Percentiles rank a stretch among this genome's conserved stretches.
phyloP scores from a whole-genome alignment of 1,140 invertebrate genomes.

The Onthophagus taurus region DNA sequence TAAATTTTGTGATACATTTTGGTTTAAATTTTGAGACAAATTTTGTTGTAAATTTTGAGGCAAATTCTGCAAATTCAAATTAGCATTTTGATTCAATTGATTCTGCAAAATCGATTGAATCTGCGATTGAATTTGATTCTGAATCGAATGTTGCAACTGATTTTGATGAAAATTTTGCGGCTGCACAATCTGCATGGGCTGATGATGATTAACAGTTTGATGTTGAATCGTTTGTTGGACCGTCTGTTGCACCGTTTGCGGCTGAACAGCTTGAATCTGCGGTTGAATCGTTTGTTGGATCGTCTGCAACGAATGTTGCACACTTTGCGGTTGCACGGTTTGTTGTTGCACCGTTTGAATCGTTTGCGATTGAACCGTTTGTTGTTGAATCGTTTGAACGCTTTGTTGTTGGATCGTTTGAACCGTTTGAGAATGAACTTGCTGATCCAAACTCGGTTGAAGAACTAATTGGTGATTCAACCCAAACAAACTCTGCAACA shows the following conservation, averaged over 20 bases:
- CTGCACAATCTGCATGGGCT: constrained; percentile 34
- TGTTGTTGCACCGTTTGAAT: constrained; percentile 37
- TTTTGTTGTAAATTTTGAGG: constrained; percentile 26
- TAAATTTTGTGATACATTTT: constrained; percentile 30
- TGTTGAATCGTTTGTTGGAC: constrained; percentile 35
- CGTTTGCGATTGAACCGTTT: constrained; percentile 35
- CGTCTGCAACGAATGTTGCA: constrained; percentile 29
- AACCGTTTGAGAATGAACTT: constrained; percentile 35
- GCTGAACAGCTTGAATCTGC: constrained; percentile 29
- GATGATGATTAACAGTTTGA: constrained; percentile 28
- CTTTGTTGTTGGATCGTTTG: constrained; percentile 37
- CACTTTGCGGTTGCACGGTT: constrained; percentile 32
- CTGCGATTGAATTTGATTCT: constrained; percentile 20
- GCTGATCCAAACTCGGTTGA: constrained; percentile 35
- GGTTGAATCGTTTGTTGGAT: constrained; percentile 33
- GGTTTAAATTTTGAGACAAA: constrained; percentile 33
- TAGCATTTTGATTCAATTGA: constrained; percentile 27
- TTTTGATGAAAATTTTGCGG: constrained; percentile 27
- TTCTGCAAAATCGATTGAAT: constrained; percentile 19
- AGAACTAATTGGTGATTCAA: constrained; percentile 33
- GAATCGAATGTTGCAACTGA: constrained; percentile 7
- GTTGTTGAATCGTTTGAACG: constrained; percentile 37
- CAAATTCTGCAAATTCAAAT: constrained; percentile 26
- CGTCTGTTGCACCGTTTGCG: constrained; percentile 26
- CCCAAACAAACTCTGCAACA: constrained; percentile 35